phyloP scores from a whole-genome alignment of 1,140 invertebrate genomes.

The Atopsyche davidsoni region DNA sequence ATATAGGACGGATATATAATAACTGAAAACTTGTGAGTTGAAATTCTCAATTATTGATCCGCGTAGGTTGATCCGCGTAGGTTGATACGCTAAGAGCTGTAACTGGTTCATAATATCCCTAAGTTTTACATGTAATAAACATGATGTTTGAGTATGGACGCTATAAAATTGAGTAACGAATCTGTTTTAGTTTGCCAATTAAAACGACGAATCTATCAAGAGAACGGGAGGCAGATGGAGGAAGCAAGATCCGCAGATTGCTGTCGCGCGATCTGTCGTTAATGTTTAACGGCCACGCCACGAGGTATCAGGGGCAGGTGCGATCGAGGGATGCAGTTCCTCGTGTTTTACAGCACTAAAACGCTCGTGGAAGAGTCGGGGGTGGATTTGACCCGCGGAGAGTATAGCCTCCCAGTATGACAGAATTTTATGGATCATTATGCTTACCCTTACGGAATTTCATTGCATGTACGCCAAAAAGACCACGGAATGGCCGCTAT shows the following conservation, averaged over 20 bases:
- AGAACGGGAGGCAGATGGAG: too few relatives aligned
- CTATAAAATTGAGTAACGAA: too few relatives aligned
- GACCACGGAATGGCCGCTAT: constrained; percentile 17
- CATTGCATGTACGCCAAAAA: constrained; percentile 22
- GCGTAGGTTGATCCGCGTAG: too few relatives aligned
- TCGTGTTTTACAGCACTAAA: constrained; percentile 18
- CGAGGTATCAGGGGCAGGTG: constrained; percentile 6
- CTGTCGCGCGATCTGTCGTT: constrained; percentile 13
- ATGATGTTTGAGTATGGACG: too few relatives aligned
- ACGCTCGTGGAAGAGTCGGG: constrained; percentile 7
- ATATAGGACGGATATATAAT: too few relatives aligned
- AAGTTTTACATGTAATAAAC: too few relatives aligned
- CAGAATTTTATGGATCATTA: constrained; percentile 29
- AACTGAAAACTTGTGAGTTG: too few relatives aligned
- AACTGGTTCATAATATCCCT: too few relatives aligned
- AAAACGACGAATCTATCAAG: constrained; percentile 8
- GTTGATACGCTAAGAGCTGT: too few relatives aligned
- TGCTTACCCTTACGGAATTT: constrained; percentile 27
- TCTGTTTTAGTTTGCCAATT: constrained; percentile 3
- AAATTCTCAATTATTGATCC: too few relatives aligned
- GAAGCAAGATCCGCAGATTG: constrained; percentile 1
- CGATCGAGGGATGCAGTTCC: background rate
- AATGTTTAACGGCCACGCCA: constrained; percentile 17
- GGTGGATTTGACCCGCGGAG: constrained; percentile 27
- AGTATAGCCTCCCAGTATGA: constrained; percentile 14